Evolutionary conservation across 2,113 vertebrate genomes (phyloP).

Genomic region (Neolamprologus sp.): DNA sequence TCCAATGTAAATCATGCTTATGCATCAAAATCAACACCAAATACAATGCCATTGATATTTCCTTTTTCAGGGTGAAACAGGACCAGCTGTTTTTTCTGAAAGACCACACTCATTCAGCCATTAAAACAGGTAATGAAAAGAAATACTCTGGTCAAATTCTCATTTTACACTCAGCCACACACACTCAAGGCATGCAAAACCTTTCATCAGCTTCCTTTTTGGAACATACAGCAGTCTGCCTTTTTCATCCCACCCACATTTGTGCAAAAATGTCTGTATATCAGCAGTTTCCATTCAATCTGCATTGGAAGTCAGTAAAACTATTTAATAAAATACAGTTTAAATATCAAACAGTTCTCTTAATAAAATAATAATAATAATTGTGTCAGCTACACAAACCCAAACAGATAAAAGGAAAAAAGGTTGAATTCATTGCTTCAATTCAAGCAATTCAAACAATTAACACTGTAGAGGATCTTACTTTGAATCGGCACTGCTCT

Average conservation of each 20-base stretch:
- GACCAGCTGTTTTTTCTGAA: neutral
- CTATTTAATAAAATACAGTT: neutral
- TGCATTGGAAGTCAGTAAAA: rapidly evolving
- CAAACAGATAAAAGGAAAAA: neutral
- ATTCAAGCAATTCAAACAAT: rapidly evolving
- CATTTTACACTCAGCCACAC: neutral
- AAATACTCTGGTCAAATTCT: neutral
- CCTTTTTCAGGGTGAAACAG: neutral
- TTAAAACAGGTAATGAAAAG: neutral
- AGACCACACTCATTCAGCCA: neutral
- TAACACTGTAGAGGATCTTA: neutral
- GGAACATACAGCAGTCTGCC: neutral
- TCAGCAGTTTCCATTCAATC: neutral
- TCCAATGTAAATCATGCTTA: neutral
- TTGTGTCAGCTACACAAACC: neutral
- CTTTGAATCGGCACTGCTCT: neutral
- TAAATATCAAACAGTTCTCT: neutral
- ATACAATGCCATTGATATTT: neutral
- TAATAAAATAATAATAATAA: neutral
- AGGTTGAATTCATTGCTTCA: rapidly evolving
- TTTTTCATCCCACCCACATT: neutral
- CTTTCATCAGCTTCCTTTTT: neutral
- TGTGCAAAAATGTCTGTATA: neutral
- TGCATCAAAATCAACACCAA: neutral
- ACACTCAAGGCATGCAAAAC: neutral